Conservation (phyloP, 2,113 vertebrate genomes). For the Anhinga rufa region DNA sequence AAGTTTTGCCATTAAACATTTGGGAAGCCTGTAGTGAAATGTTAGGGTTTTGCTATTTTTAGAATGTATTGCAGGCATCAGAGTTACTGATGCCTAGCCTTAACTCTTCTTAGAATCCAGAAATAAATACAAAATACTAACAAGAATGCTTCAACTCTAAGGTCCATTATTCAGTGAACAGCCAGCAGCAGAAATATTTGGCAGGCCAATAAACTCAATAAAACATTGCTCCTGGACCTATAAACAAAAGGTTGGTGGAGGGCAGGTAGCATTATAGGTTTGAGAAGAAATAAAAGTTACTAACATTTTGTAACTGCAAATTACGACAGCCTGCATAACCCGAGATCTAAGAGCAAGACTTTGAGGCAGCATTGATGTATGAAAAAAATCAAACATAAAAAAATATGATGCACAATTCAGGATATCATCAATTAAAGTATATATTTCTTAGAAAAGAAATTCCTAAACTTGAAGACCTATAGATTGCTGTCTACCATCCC, state of each 20-base stretch:
- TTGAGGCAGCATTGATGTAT: background rate
- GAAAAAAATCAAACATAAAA: background rate
- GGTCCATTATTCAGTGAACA: background rate
- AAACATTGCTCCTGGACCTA: background rate
- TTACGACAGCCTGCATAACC: background rate
- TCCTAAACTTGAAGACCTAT: background rate
- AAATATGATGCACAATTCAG: background rate
- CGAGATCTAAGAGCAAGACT: background rate
- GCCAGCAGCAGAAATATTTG: background rate
- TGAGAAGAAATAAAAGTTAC: background rate
- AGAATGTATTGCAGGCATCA: background rate
- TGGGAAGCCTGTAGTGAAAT: background rate
- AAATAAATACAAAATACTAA: background rate
- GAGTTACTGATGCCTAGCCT: background rate
- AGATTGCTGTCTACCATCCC: background rate
- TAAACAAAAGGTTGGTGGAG: background rate
- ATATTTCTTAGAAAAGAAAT: background rate
- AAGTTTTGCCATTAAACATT: background rate
- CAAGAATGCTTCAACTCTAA: background rate
- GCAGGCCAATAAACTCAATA: background rate
- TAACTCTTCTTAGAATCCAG: background rate
- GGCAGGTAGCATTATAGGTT: rapidly evolving
- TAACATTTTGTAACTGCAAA: background rate
- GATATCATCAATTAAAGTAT: background rate
- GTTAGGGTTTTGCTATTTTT: background rate